Conservation (phyloP, 2,113 vertebrate species). For the Periophthalmus modestus region DNA sequence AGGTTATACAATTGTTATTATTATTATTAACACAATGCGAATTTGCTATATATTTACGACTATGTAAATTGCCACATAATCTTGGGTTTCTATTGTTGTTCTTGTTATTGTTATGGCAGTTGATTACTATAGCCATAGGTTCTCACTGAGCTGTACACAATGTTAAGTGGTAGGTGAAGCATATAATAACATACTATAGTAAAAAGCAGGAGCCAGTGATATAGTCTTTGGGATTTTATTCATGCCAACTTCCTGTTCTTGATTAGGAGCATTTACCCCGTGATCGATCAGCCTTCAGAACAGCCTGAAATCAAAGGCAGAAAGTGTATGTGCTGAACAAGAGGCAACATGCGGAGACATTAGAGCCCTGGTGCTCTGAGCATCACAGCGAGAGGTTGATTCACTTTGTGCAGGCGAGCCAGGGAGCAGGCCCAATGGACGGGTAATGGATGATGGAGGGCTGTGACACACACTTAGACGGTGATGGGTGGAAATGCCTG, state of each 20-base stretch:
- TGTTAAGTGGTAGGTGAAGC: neutral
- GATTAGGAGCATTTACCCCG: constrained; percentile 75
- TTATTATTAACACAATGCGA: no score
- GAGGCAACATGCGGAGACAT: constrained; percentile 59
- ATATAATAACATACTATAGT: constrained; percentile 21
- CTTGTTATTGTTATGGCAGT: neutral
- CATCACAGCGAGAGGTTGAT: constrained; percentile 73
- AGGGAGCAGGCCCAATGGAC: constrained; percentile 15
- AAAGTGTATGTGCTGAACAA: constrained; percentile 64
- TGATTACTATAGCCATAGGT: neutral
- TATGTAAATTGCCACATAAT: neutral
- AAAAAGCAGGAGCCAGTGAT: constrained; percentile 46
- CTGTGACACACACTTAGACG: constrained; percentile 27
- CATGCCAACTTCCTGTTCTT: constrained; percentile 69
- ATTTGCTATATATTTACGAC: neutral
- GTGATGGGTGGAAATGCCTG: constrained; percentile 37
- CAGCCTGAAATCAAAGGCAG: constrained; percentile 74
- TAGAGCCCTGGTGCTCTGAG: constrained; percentile 53
- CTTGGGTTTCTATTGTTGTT: neutral
- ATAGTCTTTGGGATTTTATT: constrained; percentile 69
- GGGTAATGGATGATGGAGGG: constrained; percentile 45
- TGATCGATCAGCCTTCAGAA: constrained; percentile 66
- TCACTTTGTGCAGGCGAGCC: constrained; percentile 60
- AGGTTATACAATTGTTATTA: no score
- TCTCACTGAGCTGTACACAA: neutral